These are phyloP conservation scores for Urocynchramus pylzowi DNA, from an alignment of 2,113 vertebrate genomes.

Conservation along the genomic window DNA sequence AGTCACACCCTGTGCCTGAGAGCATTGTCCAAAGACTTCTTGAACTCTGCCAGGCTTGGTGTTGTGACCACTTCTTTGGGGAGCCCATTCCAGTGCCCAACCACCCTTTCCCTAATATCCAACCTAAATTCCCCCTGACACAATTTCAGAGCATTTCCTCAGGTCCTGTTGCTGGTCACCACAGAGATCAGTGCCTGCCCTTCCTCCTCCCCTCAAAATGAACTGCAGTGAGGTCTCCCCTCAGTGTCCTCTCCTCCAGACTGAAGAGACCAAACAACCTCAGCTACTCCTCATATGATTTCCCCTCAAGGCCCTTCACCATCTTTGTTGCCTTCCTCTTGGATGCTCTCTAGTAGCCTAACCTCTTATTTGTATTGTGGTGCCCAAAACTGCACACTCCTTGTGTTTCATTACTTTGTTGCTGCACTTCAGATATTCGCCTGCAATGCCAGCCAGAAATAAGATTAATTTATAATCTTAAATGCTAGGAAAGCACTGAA, in stretches of 20 bases:
- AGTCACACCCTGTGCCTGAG: background rate
- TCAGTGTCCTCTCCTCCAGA: background rate
- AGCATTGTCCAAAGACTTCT: fast-evolving
- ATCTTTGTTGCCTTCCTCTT: background rate
- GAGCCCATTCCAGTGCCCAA: background rate
- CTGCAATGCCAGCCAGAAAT: background rate
- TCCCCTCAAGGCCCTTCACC: background rate
- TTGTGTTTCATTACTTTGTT: background rate
- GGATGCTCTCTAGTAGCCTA: background rate
- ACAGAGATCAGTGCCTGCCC: background rate
- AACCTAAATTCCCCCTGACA: background rate
- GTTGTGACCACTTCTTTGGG: background rate
- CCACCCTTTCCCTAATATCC: background rate
- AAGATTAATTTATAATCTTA: background rate
- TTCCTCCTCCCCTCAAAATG: background rate
- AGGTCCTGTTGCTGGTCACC: background rate
- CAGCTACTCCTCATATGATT: background rate
- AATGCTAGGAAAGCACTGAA: background rate
- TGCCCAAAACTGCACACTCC: background rate
- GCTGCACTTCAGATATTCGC: background rate
- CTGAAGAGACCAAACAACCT: background rate
- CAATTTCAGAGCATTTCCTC: background rate
- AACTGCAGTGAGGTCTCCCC: background rate
- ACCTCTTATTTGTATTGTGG: background rate
- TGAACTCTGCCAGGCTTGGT: background rate